Conservation (phyloP, 2,797 vertebrate genomes). For the Decapterus maruadsi region DNA sequence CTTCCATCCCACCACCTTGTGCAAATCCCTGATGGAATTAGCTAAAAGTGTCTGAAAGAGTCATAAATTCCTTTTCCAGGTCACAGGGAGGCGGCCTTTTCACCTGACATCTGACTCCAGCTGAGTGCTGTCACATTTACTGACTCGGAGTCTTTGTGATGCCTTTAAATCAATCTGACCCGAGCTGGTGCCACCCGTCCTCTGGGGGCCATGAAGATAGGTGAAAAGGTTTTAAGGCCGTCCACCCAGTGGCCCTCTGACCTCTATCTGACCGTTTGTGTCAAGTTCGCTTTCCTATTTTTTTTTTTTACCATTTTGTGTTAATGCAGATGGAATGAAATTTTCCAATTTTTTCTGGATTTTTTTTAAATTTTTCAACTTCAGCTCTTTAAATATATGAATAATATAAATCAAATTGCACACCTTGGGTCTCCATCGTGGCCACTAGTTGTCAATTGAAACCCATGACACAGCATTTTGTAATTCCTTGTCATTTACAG, state of each 20-base stretch:
- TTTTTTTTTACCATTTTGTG: too few relatives aligned
- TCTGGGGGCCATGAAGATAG: not conserved
- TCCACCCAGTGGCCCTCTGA: not conserved
- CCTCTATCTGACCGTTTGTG: too few relatives aligned
- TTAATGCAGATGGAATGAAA: too few relatives aligned
- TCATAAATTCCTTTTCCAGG: constrained; percentile 61
- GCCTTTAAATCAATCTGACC: not conserved
- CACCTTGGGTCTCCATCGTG: too few relatives aligned
- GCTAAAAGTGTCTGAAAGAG: constrained; percentile 55
- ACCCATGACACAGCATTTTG: too few relatives aligned
- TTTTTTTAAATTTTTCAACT: too few relatives aligned
- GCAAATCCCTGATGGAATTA: constrained; percentile 70
- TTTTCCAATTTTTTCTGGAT: too few relatives aligned
- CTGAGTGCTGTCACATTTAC: constrained; percentile 1
- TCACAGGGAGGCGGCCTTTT: constrained; percentile 41
- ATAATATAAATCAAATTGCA: too few relatives aligned
- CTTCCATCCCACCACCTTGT: not conserved
- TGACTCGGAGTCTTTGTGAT: constrained; percentile 4
- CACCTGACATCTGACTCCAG: constrained; percentile 30
- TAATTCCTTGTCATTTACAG: too few relatives aligned
- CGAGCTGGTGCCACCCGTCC: not conserved
- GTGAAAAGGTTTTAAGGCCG: not conserved
- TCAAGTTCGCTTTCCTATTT: too few relatives aligned
- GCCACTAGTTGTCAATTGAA: too few relatives aligned
- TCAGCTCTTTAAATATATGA: too few relatives aligned